Conservation (phyloP, 2,113 vertebrate species). For the Paradisaea rubra region DNA sequence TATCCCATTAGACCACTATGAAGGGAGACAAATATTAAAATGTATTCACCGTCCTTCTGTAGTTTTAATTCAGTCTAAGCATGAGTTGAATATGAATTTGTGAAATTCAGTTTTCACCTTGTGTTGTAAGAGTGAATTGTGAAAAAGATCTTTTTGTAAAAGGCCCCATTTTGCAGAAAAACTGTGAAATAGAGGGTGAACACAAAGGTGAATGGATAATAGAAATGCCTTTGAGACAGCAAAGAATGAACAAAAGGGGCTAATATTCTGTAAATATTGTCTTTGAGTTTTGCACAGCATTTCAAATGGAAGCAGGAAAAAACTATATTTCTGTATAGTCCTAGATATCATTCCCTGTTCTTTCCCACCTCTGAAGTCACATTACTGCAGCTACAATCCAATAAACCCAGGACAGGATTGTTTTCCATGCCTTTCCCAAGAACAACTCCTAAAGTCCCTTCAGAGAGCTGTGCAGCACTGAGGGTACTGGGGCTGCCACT, state of each 20-base stretch:
- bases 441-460: neutral
- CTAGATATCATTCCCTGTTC: neutral
- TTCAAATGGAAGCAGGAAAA: neutral
- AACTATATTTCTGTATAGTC: neutral
- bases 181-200: neutral
- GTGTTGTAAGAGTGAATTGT: neutral
- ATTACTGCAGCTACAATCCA: neutral
- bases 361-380: neutral
- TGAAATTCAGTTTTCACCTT: neutral
- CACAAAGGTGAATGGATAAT: neutral
- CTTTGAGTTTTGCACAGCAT: neutral
- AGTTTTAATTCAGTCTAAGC: neutral
- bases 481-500: neutral
- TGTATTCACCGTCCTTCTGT: neutral
- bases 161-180: neutral
- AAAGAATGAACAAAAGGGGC: neutral
- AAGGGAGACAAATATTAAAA: neutral
- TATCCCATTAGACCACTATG: neutral
- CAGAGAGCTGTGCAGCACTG: neutral
- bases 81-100: neutral
- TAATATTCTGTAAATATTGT: neutral
- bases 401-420: neutral
- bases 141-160: neutral
- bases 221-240: neutral
- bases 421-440: neutral